Percentiles rank a stretch among this genome's conserved stretches.
Conservation (phyloP, 2,888 invertebrate species). For the Noctua comes region DNA sequence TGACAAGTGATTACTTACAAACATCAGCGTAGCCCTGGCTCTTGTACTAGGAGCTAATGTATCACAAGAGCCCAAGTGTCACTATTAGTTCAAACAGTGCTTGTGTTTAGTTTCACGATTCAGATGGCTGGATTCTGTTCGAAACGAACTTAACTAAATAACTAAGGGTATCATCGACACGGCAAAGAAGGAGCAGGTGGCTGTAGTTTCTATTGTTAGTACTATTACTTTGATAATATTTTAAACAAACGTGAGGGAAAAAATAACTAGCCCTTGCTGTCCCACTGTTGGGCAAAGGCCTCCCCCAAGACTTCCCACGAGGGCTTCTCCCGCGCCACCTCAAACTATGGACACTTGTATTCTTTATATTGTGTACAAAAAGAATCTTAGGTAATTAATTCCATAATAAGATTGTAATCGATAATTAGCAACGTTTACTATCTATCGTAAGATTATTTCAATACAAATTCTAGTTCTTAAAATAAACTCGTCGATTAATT, state of each 20-base stretch:
- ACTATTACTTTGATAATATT: no score
- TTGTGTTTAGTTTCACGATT: not conserved
- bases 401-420: not conserved
- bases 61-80: no score
- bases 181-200: not conserved
- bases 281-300: not conserved
- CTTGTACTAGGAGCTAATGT: no score
- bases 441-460: not conserved
- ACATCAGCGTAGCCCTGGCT: no score
- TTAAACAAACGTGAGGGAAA: not conserved
- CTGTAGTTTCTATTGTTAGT: no score
- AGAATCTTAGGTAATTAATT: not conserved
- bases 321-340: not conserved
- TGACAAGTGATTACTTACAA: no score
- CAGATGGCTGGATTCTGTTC: not conserved
- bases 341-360: not conserved
- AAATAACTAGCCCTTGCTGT: no score
- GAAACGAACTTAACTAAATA: not conserved
- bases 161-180: not conserved
- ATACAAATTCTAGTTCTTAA: not conserved
- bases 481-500: not conserved
- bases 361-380: not conserved
- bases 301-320: not conserved
- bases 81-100: not conserved
- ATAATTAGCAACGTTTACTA: not conserved